Evolutionary conservation across 2,888 invertebrate species (phyloP).

Genomic region (Hetaerina titia): DNA sequence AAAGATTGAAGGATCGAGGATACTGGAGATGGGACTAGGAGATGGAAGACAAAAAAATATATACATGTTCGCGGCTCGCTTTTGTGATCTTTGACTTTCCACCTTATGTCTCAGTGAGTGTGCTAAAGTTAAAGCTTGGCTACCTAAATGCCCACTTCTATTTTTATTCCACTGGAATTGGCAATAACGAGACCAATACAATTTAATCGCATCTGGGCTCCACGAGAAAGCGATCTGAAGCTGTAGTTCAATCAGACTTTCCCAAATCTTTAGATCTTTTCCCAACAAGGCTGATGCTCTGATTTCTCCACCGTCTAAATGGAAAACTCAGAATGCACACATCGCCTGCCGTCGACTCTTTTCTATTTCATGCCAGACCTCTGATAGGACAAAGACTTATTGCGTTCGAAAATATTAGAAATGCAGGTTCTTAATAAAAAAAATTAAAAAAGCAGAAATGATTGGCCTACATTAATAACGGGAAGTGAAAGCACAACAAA

Average conservation of each 20-base stretch:
- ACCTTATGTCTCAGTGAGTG: too few species aligned
- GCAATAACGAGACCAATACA: too few species aligned
- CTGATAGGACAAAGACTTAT: not conserved
- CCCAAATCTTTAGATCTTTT: not conserved
- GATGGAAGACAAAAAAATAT: too few species aligned
- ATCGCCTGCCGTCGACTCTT: not conserved
- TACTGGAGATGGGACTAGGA: too few species aligned
- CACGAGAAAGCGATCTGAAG: conserved; percentile 2
- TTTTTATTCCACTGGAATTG: too few species aligned
- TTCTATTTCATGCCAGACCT: not conserved
- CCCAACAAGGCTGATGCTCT: conserved; percentile 1
- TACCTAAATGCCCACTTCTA: too few species aligned
- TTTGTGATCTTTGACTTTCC: too few species aligned
- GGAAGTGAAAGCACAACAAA: not conserved
- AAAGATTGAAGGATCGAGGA: too few species aligned
- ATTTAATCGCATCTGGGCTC: not conserved
- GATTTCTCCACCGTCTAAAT: not conserved
- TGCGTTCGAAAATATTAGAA: not conserved
- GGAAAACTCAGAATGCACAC: not conserved
- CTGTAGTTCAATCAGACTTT: not conserved
- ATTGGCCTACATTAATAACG: not conserved
- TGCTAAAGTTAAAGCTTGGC: too few species aligned
- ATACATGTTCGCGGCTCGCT: too few species aligned
- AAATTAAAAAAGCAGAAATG: not conserved
- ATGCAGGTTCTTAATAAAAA: not conserved